Evolutionary conservation across 1,140 invertebrate species (phyloP).

Genomic region (Bombus sibiricus): DNA sequence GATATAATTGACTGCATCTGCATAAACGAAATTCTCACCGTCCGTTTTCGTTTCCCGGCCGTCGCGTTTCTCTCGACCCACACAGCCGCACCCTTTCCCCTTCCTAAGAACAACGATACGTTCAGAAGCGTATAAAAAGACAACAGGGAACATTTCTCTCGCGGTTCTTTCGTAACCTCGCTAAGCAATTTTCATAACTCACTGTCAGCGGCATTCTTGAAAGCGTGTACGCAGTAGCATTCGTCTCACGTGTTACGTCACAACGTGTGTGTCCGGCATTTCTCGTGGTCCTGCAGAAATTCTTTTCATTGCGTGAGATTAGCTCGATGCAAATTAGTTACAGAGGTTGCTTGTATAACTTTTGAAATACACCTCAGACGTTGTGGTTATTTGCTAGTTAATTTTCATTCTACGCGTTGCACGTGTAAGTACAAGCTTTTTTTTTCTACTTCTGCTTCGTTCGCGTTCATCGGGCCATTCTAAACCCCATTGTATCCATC

Average conservation of each 20-base stretch:
- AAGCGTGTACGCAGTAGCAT: background rate
- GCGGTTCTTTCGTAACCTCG: background rate
- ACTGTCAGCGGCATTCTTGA: background rate
- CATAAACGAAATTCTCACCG: constrained; percentile 61
- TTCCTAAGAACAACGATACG: too few species aligned
- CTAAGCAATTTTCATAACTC: background rate
- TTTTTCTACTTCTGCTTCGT: too few species aligned
- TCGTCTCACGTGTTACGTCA: background rate
- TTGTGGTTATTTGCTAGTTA: too few species aligned
- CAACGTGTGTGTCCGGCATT: background rate
- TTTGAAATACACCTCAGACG: background rate
- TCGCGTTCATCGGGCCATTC: too few species aligned
- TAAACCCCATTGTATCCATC: too few species aligned
- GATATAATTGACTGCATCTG: constrained; percentile 60
- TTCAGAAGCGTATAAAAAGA: background rate
- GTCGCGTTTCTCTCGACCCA: background rate
- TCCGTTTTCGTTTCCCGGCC: background rate
- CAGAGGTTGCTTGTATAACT: background rate
- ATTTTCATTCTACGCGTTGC: too few species aligned
- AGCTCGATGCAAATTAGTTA: background rate
- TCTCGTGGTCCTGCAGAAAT: background rate
- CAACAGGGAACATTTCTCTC: background rate
- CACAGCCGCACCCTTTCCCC: too few species aligned
- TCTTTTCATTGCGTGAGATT: background rate
- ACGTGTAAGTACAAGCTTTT: too few species aligned